Conservation (phyloP, 2,113 vertebrate genomes). For the Merops nubicus region DNA sequence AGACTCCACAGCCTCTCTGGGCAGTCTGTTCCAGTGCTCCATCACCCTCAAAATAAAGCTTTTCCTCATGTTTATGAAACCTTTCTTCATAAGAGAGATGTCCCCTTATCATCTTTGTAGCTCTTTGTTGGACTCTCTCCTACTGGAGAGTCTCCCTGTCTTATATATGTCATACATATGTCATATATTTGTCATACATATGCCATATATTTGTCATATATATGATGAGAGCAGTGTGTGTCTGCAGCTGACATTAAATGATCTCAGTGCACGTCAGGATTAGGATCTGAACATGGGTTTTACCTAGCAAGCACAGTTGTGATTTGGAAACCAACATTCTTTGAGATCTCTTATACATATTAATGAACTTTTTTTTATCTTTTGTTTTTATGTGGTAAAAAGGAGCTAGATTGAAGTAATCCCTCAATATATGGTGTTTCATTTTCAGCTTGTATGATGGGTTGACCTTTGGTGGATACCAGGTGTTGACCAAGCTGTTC, state of each 20-base stretch:
- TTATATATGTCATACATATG: background rate
- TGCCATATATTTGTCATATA: background rate
- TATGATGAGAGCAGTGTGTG: background rate
- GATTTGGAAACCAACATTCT: background rate
- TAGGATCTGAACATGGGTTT: background rate
- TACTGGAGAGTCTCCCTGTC: background rate
- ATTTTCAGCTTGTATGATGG: background rate
- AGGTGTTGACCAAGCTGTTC: rapidly evolving
- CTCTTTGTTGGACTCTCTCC: background rate
- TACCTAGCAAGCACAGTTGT: background rate
- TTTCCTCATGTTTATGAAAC: background rate
- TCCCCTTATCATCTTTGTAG: background rate
- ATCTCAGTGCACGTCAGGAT: background rate
- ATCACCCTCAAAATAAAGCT: background rate
- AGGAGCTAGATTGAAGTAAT: background rate
- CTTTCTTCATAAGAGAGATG: too few relatives aligned
- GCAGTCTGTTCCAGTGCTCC: background rate
- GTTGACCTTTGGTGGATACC: background rate
- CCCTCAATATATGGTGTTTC: background rate
- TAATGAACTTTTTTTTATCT: background rate
- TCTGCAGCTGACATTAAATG: background rate
- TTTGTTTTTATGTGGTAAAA: background rate
- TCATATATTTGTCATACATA: background rate
- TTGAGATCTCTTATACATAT: background rate
- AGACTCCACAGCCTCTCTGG: too few relatives aligned